Evolutionary conservation across 2,113 vertebrate genomes (phyloP), one percentile per base, ranked within the genome.

Genomic region (Amphiprion ocellaris): DNA sequence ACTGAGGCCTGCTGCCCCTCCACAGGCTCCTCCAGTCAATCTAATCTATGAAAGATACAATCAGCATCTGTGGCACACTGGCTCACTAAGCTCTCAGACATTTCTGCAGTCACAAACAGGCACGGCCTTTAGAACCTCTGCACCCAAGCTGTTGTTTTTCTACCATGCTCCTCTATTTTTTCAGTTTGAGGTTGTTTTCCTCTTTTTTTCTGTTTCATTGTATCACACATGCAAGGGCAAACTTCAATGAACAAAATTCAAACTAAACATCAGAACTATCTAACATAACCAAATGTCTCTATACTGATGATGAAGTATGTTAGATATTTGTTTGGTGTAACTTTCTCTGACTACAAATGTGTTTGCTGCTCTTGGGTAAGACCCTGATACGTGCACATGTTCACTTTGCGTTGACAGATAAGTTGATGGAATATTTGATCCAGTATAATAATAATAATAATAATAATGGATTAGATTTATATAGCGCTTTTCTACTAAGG

Each of bases 11-110:
- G 69, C 61, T 30, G 19, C 44, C 10, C 19, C 65, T 44, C 41
- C 12, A 12, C 41, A 61, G 50, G n/a, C 56, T 55, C 23, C 58
- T 64, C 23, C 66, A 76, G 15, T 60, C 66, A 44, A 0, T 65
- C 37, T 60, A 14, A 70, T 65, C 30, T 37, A 59, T 59, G 44
- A 46, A 44, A 60, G 53, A 70, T 33, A 70, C 66, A 53, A 46
- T 37, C 53, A 60, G 53, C 53, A 54, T 60, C 67, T 71, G 66
- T 16, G 52, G 55, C 62, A 16, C 19, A 33, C 21, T 23, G 24
- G 30, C 56, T 46, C 56, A 46, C 15, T 39, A 4, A 37, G 33
- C 33, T 37, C 33, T 37, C 33, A 37, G 33, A 37, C 33, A 37
- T 10, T 1, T 46, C 47, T 47, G 19, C 62, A 28, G 30, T 9